Evolutionary conservation across 2,888 invertebrate species (phyloP), one percentile per base, ranked within the genome.

Genomic region (Phragmatobia fuliginosa): DNA sequence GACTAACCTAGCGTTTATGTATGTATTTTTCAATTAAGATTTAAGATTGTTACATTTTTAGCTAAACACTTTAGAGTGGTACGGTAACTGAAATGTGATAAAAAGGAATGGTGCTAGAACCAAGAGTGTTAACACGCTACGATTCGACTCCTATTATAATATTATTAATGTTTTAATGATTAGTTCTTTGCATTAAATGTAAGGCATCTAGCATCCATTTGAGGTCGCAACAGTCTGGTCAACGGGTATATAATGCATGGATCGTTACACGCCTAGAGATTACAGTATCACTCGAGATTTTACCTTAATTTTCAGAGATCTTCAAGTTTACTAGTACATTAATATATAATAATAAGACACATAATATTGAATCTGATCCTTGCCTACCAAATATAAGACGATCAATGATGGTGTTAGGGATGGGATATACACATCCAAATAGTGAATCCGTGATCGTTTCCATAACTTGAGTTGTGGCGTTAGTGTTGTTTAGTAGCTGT

Each of bases 31-130:
- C 92, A 94, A 94, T 94, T 95, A 95, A 93, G 88, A 87, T 91
- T 92, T 95, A 95, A 95, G 94, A 94, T 94, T 95, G 95, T 95
- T 95, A 95, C 93, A 95, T 92, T 94, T 94, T 95, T 95, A 95
- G 94, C 95, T 94, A 94, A 95, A 95, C 93, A 94, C 92, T 95
- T 49, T 95, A 95, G 95, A 94, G 95, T 95, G 95, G 95, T 95
- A 95, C 95, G 94, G 94, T 95, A 95, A 95, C 95, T 91, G 95
- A 95, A 94, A 93, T 95, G 95, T 95, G 95, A 95, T 95, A 95
- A 94, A 95, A 95, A 91, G 95, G 95, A 93, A 95, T 95, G 95
- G 95, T 95, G 95, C 95, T 95, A 95, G 94, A 94, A 95, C 93
- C 95, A 94, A 92, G 94, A 93, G 94, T 95, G 95, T 94, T 92